Evolutionary conservation across 2,888 invertebrate species (phyloP), one percentile per base, ranked within the genome.

Genomic region (Harpagoxenus sublaevis): DNA sequence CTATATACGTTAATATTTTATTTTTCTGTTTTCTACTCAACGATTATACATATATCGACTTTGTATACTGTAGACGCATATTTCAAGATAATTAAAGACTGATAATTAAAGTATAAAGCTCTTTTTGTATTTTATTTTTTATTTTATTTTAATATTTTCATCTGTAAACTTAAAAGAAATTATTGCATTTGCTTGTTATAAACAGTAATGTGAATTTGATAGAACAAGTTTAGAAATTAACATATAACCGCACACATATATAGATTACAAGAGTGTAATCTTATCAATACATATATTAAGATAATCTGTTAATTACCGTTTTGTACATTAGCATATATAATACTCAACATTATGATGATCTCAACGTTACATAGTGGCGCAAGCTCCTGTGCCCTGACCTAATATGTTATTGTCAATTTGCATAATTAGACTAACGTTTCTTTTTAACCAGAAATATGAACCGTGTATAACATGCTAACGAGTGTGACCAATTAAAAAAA

Each of bases 361-460:
- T 66, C 39, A 66, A 42, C 15, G 31, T 63, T 39, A 35, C 5
- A 73, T 10, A 45, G 66, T 57, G 53, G 66, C 70, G 62, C 60
- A 83, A 77, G 42, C 31, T 86, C 45, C 48, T 82, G 35, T 9
- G 18, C 83, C 12, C 77, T 84, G 84, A 85, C 81, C 81, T 23
- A 18, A 74, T 39, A 51, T 86, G 15, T 35, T 74, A 74, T 35
- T 31, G n/a, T 35, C 65, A 84, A 87, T 89, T 57, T 83, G 18
- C 84, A 85, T 89, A 89, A 89, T 89, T 84, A 86, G 28, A 65
- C 53, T 23, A 62, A 83, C 23, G 35, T 31, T 77, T 73, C n/a
- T 31, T 42, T 10, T 55, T 15, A 28, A 35, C 23, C 4, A 8
- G 18, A 60, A 77, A 60, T 45, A 57, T 18, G 23, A 45, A 28